Conservation (phyloP, 2,888 invertebrate species). For the Archips crataeganus region DNA sequence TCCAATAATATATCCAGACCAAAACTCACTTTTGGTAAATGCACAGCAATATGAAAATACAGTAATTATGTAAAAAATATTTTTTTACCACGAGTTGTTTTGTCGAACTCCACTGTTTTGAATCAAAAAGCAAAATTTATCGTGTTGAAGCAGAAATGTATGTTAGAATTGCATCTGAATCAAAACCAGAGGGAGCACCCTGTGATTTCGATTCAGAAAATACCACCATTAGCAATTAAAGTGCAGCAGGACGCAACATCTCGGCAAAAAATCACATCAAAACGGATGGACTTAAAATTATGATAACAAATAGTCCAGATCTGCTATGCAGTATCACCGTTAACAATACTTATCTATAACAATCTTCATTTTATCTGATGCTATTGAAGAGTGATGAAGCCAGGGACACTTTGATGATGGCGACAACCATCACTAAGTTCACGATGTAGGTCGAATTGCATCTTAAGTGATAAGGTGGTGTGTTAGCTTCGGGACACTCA, state of each 20-base stretch:
- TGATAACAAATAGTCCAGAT: slow-evolving; percentile 79
- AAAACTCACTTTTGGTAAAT: slow-evolving; percentile 48
- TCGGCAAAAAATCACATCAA: slow-evolving; percentile 62
- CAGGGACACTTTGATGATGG: slow-evolving; percentile 82
- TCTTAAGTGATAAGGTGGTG: slow-evolving; percentile 85
- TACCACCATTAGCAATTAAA: slow-evolving; percentile 84
- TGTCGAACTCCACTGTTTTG: slow-evolving; percentile 85
- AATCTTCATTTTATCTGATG: slow-evolving; percentile 81
- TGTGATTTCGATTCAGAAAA: slow-evolving; percentile 58
- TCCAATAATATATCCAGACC: slow-evolving; percentile 48
- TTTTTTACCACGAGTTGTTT: slow-evolving; percentile 62
- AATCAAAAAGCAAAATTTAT: slow-evolving; percentile 69
- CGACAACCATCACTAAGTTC: slow-evolving; percentile 83
- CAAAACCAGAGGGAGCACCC: slow-evolving; percentile 54
- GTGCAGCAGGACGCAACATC: slow-evolving; percentile 86
- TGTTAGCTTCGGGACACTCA: slow-evolving; percentile 83
- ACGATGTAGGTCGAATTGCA: slow-evolving; percentile 86
- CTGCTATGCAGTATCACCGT: slow-evolving; percentile 84
- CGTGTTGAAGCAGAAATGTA: slow-evolving; percentile 58
- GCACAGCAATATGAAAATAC: slow-evolving; percentile 45
- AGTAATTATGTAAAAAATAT: slow-evolving; percentile 31
- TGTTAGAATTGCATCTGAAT: slow-evolving; percentile 65
- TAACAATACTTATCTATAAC: slow-evolving; percentile 80
- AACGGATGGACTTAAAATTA: slow-evolving; percentile 82
- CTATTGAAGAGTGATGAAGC: slow-evolving; percentile 83